Percentiles rank a stretch among this genome's conserved stretches.
phyloP scores from a whole-genome alignment of 2,888 invertebrate species.

The Cephus sareptanus region DNA sequence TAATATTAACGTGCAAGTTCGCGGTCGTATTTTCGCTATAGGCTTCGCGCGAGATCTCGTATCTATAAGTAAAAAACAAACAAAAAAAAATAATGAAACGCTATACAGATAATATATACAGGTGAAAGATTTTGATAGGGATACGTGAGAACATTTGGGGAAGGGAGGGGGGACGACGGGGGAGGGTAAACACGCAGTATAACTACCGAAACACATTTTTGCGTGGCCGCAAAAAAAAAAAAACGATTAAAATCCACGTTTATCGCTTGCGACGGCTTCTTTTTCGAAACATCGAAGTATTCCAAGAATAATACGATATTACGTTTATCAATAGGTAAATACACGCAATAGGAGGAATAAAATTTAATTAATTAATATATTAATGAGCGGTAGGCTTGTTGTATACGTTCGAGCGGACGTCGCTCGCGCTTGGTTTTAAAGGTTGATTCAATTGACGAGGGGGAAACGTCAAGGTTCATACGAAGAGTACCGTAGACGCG shows the following conservation, averaged over 20 bases:
- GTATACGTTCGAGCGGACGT: neutral
- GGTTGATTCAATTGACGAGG: neutral
- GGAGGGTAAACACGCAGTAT: neutral
- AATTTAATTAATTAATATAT: neutral
- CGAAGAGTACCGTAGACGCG: neutral
- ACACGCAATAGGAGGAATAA: neutral
- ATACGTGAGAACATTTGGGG: neutral
- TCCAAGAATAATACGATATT: conserved; percentile 3
- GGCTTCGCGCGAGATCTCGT: neutral
- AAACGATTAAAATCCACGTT: conserved; percentile 13
- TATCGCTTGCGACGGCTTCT: conserved; percentile 55
- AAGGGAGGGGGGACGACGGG: too few species aligned
- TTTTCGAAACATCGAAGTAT: conserved; percentile 58
- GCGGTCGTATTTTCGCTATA: neutral
- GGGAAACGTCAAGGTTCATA: neutral
- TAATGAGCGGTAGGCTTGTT: neutral
- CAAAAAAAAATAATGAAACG: neutral
- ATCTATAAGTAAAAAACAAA: neutral
- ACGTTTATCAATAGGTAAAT: neutral
- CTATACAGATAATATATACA: conserved; percentile 8
- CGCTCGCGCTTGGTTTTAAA: neutral
- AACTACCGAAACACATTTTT: neutral
- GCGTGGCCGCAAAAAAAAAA: neutral
- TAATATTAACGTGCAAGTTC: neutral
- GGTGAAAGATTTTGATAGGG: conserved; percentile 6